Evolutionary conservation across 2,113 vertebrate species (phyloP), one percentile per base, ranked within the genome.

Genomic region (Leptocoma aspasia): DNA sequence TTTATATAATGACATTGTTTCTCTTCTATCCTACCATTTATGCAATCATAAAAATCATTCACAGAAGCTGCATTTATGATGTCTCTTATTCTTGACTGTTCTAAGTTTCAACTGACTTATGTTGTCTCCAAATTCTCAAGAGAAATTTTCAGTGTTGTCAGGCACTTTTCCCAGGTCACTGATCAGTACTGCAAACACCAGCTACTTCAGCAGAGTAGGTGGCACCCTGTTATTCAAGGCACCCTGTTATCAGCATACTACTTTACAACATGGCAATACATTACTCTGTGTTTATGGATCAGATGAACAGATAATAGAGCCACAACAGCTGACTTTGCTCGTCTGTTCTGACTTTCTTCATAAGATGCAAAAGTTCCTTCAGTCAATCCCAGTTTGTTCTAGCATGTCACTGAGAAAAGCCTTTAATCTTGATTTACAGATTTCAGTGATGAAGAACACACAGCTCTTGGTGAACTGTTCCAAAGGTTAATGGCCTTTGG

Each of bases 401-500:
- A 93, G 52, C 45, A 54, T 61, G 39, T 56, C 20, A 63, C 88
- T 91, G 70, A 90, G 85, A 93, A 95, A 95, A 97, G 72, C 90
- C 71, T 89, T 92, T 97, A 93, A 96, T 95, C 94, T 92, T 84
- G 56, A 90, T 86, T 92, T 89, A 77, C 59, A 86, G 71, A 93
- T 94, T 97, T 94, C 47, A 56, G 86, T 56, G 72, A 81, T 68
- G 76, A 75, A 84, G 77, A 92, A 45, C 71, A 83, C 70, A 66
- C 19, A 89, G 52, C 69, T 82, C 83, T 94, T 78, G 56, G 68
- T 93, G 95, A 96, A 97, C 64, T 71, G 89, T 86, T 97, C 92
- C 91, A 91, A 96, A 97, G 95, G 94, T 95, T 83, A 92, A 81
- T n/a, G 49, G 92, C 81, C 96, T 97, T 95, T 95, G 94, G 80